Base-by-base conservation (phyloP, 2,888 invertebrate genomes). In the Graphium colonna region DNA sequence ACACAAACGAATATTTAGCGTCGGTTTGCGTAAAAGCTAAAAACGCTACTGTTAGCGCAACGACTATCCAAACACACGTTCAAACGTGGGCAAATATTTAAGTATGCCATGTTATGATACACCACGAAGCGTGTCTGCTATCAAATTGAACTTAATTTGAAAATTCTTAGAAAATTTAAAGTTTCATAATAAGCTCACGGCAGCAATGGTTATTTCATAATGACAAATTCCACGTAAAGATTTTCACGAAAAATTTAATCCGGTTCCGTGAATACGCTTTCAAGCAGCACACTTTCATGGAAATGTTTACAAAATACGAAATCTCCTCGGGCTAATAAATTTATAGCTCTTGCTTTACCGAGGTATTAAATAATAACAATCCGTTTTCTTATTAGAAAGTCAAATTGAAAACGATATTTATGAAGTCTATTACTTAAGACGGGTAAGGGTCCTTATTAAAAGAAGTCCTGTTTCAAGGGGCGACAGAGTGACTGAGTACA, bases 401-500 rank as follows among this genome's bases (percentile, higher is more conserved):
- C 26, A 44, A 44, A 51, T 50, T 47, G 49, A 53, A 55, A 57
- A 50, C 42, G 55, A 63, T 61, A 65, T 66, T 67, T 63, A 62
- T 59, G 60, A 60, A 59, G 51, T 60, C 52, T 60, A 61, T 62
- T 64, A 57, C 55, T 55, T 55, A 57, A 63, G 64, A 63, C 64
- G 62, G 62, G 21, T 21, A 21, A 21, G 59, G 59, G 67, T 68
- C 64, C 68, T 81, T 82, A 82, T 79, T 79, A 79, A 82, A 83
- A 74, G 68, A 72, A 79, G 73, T 77, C 68, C 68, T 73, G 75
- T 78, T 74, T 63, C 60, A 67, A 69, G 73, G 74, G 73, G 75
- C 75, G 75, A 77, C 79, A 72, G 75, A 82, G 79, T 83, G 84
- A 82, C 81, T 82, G 80, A 86, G 83, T 82, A 84, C 79, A 84